phyloP scores from a whole-genome alignment of 2,113 vertebrate species.

The Triplophysa siluroides region DNA sequence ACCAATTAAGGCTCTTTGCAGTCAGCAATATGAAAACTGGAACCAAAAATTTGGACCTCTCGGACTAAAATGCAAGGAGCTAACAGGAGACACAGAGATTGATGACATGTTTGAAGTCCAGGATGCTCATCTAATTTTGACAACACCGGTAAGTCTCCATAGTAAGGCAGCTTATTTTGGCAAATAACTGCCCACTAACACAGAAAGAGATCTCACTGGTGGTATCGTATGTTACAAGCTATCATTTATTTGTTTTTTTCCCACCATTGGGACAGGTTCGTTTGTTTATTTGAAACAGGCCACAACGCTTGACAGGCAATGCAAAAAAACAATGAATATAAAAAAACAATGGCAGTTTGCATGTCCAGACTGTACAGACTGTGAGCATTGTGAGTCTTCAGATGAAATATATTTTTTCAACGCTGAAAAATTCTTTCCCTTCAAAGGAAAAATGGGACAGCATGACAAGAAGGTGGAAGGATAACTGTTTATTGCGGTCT shows the following conservation, averaged over 20 bases:
- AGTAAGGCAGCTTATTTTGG: not conserved
- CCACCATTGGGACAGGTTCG: too few relatives aligned
- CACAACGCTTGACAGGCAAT: too few relatives aligned
- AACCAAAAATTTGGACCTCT: constrained; percentile 91
- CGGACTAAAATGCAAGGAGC: constrained; percentile 91
- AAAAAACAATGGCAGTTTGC: too few relatives aligned
- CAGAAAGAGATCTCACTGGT: too few relatives aligned
- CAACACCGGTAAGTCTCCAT: constrained; percentile 86
- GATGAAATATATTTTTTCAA: not conserved
- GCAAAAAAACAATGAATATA: too few relatives aligned
- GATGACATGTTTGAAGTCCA: constrained; percentile 98
- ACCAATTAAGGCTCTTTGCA: constrained; percentile 96
- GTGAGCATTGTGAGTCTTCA: not conserved
- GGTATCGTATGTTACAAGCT: too few relatives aligned
- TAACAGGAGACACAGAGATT: constrained; percentile 93
- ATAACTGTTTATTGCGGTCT: constrained; percentile 88
- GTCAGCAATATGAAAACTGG: constrained; percentile 93
- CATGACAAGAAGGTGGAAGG: constrained; percentile 97
- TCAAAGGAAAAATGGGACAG: constrained; percentile 97
- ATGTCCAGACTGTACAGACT: not conserved
- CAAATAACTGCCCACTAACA: too few relatives aligned
- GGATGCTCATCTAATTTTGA: constrained; percentile 92
- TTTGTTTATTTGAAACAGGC: too few relatives aligned
- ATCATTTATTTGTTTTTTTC: too few relatives aligned
- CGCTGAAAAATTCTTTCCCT: constrained; percentile 17